Evolutionary conservation across 2,797 vertebrate species (phyloP).

Genomic region (Enteromius argenteus): DNA sequence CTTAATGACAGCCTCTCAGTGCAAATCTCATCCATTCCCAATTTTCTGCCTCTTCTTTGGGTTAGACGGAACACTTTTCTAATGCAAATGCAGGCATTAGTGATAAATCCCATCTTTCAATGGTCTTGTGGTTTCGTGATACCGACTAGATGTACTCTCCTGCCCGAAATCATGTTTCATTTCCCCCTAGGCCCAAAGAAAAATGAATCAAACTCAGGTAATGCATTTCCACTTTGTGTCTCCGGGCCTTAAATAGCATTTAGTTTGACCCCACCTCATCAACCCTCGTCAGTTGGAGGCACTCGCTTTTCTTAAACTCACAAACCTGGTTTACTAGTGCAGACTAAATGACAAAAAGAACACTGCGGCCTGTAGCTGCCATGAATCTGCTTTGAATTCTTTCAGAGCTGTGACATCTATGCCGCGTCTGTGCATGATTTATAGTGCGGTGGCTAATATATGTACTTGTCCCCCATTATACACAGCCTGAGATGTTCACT

Average conservation of each 20-base stretch:
- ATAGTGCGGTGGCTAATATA: constrained; percentile 13
- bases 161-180: constrained; percentile 69
- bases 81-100: constrained; percentile 75
- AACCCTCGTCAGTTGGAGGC: neutral
- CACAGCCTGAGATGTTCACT: constrained; percentile 30
- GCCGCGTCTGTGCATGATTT: constrained; percentile 3
- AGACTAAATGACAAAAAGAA: constrained; percentile 20
- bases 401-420: constrained; percentile 18
- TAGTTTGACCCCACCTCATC: constrained; percentile 29
- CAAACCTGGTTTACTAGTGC: constrained; percentile 6
- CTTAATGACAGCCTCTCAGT: constrained; percentile 54
- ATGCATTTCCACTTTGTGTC: constrained; percentile 55
- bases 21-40: constrained; percentile 70
- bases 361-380: neutral
- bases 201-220: constrained; percentile 75
- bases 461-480: constrained; percentile 34
- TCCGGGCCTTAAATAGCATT: constrained; percentile 42
- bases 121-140: constrained; percentile 61
- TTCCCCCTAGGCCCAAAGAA: constrained; percentile 73
- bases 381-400: constrained; percentile 22
- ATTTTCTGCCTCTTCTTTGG: constrained; percentile 66
- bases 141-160: constrained; percentile 66
- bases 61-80: constrained; percentile 75
- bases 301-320: constrained; percentile 36
- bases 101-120: constrained; percentile 73